Conservation (phyloP, 2,888 invertebrate species). For the Orthosia cruda region DNA sequence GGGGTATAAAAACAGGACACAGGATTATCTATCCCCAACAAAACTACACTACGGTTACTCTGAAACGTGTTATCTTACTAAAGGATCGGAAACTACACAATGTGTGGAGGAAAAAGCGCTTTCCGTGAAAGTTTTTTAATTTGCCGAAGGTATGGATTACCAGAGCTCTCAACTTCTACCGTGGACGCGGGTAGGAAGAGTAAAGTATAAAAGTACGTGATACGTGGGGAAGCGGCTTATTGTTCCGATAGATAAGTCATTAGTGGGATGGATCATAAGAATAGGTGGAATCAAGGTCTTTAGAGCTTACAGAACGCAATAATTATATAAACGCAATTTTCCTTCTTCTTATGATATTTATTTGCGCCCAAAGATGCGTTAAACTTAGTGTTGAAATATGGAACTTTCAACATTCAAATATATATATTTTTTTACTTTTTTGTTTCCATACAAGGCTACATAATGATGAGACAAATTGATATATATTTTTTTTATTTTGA, state of each 20-base stretch:
- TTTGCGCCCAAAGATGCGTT: no score
- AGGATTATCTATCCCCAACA: background rate
- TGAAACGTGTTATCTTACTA: slow-evolving; percentile 18
- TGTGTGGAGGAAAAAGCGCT: slow-evolving; percentile 19
- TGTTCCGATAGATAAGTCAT: background rate
- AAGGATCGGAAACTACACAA: slow-evolving; percentile 27
- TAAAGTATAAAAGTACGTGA: slow-evolving; percentile 15
- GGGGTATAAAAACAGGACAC: background rate
- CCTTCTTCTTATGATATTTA: no score
- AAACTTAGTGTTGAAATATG: no score
- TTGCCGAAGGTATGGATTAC: slow-evolving; percentile 49
- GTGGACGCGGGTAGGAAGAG: background rate
- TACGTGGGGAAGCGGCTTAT: slow-evolving; percentile 3
- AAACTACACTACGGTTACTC: background rate
- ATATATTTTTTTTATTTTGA: no score
- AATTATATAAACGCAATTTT: no score
- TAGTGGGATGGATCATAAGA: background rate
- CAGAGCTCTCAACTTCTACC: slow-evolving; percentile 46
- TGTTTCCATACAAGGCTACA: no score
- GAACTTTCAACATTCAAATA: no score
- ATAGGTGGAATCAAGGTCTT: background rate
- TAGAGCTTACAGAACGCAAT: no score
- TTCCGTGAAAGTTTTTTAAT: slow-evolving; percentile 56
- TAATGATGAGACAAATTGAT: no score
- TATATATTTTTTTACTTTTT: no score